Evolutionary conservation across 2,888 invertebrate species (phyloP).

Genomic region (Luperina nickerlii): DNA sequence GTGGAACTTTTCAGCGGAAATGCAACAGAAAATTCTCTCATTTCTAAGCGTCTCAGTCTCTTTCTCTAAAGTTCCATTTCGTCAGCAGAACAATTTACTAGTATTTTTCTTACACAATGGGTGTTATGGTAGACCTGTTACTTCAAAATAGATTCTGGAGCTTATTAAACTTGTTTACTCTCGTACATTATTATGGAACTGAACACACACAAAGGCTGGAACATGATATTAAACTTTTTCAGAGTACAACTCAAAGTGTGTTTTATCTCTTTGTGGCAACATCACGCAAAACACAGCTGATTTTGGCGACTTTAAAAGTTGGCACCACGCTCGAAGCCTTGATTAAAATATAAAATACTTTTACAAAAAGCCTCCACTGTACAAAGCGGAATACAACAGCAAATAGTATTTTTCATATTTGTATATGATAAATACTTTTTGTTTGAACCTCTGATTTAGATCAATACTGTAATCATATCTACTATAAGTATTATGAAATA

Average conservation of each 20-base stretch:
- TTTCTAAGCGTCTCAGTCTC: neutral
- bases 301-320: slow-evolving; percentile 12
- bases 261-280: slow-evolving; percentile 19
- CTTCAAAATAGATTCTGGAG: neutral
- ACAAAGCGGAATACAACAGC: neutral
- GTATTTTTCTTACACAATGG: neutral
- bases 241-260: slow-evolving; percentile 23
- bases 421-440: neutral
- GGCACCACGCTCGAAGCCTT: neutral
- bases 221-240: slow-evolving; percentile 7
- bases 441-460: slow-evolving; percentile 13
- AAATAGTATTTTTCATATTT: neutral
- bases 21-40: neutral
- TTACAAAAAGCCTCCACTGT: slow-evolving; percentile 15
- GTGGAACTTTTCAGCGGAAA: slow-evolving; percentile 6
- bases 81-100: neutral
- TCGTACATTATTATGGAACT: neutral
- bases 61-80: neutral
- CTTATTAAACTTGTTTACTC: neutral
- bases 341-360: slow-evolving; percentile 36
- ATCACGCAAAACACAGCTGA: slow-evolving; percentile 20
- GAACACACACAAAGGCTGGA: slow-evolving; percentile 7
- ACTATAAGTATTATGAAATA: no score
- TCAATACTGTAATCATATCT: slow-evolving; percentile 19
- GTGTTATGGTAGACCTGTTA: neutral